Conservation (phyloP, 2,888 invertebrate genomes). For the Xanthorhoe spadicearia region DNA sequence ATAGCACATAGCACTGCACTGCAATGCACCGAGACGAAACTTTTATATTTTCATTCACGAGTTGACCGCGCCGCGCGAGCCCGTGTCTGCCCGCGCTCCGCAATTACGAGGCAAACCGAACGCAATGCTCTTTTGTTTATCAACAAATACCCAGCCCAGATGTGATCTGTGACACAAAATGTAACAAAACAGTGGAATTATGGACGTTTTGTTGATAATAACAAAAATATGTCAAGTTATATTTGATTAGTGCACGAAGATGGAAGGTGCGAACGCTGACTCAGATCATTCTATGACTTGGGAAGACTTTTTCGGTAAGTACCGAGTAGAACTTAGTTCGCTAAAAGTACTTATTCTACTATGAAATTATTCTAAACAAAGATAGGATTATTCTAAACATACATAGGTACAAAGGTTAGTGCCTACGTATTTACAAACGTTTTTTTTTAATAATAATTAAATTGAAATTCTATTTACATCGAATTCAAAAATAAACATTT, state of each 20-base stretch:
- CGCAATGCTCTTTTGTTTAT: slow-evolving; percentile 75
- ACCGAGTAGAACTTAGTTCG: background rate
- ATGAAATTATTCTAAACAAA: no score
- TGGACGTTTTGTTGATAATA: slow-evolving; percentile 44
- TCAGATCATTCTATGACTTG: slow-evolving; percentile 89
- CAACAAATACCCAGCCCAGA: slow-evolving; percentile 62
- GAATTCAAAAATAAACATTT: no score
- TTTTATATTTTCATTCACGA: slow-evolving; percentile 66
- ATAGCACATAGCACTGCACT: slow-evolving; percentile 4
- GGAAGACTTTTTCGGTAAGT: slow-evolving; percentile 90
- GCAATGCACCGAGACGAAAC: slow-evolving; percentile 34
- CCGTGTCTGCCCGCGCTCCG: slow-evolving; percentile 51
- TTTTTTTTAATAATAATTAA: no score
- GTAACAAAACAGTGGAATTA: slow-evolving; percentile 44
- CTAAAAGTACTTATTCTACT: background rate
- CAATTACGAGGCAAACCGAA: slow-evolving; percentile 48
- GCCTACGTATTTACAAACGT: no score
- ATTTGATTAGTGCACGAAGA: slow-evolving; percentile 65
- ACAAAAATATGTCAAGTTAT: slow-evolving; percentile 58
- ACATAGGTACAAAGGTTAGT: no score
- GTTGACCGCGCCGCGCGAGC: slow-evolving; percentile 54
- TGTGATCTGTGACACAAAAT: slow-evolving; percentile 61
- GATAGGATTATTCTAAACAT: no score
- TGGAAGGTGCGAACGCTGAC: slow-evolving; percentile 84
- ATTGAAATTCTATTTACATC: no score